A percentile compares a stretch with the other conserved stretches of the same genome.
Evolutionary conservation across 1,140 invertebrate genomes (phyloP).

Genomic region (Eubasilissa regina): DNA sequence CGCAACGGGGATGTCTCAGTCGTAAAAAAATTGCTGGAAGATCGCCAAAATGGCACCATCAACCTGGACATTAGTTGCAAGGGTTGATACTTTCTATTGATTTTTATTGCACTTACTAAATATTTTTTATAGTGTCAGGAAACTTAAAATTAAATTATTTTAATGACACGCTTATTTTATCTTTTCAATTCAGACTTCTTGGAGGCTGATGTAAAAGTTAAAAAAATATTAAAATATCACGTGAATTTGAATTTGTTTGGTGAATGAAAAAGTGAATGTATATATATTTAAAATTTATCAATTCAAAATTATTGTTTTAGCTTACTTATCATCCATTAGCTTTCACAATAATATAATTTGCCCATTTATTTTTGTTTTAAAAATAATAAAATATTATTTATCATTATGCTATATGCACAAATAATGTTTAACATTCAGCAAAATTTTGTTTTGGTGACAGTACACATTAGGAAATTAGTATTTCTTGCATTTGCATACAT

Average conservation of each 20-base stretch:
- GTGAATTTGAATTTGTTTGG: neutral
- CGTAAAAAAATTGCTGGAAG: slow-evolving; percentile 67
- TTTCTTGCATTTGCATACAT: too few species aligned
- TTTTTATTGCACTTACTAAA: neutral
- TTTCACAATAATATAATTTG: too few species aligned
- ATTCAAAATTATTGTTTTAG: too few species aligned
- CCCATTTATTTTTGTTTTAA: too few species aligned
- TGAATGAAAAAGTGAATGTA: neutral
- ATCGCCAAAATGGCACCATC: slow-evolving; percentile 65
- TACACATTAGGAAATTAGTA: too few species aligned
- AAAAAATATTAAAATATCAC: too few species aligned
- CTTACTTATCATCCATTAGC: too few species aligned
- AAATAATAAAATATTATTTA: too few species aligned
- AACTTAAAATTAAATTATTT: neutral
- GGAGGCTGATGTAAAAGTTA: neutral
- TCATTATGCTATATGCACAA: too few species aligned
- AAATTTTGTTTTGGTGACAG: too few species aligned
- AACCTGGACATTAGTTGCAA: slow-evolving; percentile 70
- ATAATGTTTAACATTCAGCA: too few species aligned
- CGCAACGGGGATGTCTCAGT: slow-evolving; percentile 68
- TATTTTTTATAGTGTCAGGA: neutral
- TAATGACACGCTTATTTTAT: neutral
- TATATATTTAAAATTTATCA: too few species aligned
- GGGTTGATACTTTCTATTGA: slow-evolving; percentile 62
- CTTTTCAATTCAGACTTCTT: neutral